Percentiles rank a stretch among this genome's conserved stretches.
Conservation (phyloP, 1,140 invertebrate genomes). For the Tribolium madens region DNA sequence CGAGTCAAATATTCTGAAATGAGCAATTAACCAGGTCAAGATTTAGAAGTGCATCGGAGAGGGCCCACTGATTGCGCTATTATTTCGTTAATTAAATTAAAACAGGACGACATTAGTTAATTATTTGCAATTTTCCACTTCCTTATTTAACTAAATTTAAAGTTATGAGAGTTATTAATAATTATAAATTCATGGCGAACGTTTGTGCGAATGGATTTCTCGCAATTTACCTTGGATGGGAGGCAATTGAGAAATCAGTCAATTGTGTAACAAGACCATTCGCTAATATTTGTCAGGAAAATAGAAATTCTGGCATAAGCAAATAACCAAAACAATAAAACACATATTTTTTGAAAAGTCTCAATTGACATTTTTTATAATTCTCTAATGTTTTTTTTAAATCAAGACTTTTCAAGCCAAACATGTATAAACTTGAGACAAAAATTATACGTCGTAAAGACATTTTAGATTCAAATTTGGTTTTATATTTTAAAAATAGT, state of each 20-base stretch:
- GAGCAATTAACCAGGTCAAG: conserved; percentile 12
- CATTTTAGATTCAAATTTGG: too few species aligned
- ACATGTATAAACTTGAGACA: too few species aligned
- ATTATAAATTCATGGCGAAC: conserved; percentile 16
- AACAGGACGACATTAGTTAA: conserved; percentile 8
- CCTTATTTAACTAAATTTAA: conserved; percentile 22
- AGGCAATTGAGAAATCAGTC: not conserved
- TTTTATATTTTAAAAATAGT: too few species aligned
- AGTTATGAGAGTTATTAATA: not conserved
- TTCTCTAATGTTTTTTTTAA: too few species aligned
- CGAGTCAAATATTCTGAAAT: not conserved
- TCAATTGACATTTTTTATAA: too few species aligned
- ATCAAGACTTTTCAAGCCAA: too few species aligned
- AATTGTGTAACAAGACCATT: conserved; percentile 1
- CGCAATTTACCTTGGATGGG: conserved; percentile 15
- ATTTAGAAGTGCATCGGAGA: not conserved
- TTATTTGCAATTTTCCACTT: conserved; percentile 14
- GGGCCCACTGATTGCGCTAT: not conserved
- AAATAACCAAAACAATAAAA: too few species aligned
- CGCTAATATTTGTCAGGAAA: not conserved
- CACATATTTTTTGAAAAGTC: too few species aligned
- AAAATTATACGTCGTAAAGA: too few species aligned
- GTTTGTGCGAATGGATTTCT: not conserved
- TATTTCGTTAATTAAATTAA: conserved; percentile 5
- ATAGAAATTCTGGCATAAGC: too few species aligned